Evolutionary conservation across 2,797 vertebrate genomes (phyloP), one percentile per base, ranked within the genome.

Genomic region (Spinus olivaceus): DNA sequence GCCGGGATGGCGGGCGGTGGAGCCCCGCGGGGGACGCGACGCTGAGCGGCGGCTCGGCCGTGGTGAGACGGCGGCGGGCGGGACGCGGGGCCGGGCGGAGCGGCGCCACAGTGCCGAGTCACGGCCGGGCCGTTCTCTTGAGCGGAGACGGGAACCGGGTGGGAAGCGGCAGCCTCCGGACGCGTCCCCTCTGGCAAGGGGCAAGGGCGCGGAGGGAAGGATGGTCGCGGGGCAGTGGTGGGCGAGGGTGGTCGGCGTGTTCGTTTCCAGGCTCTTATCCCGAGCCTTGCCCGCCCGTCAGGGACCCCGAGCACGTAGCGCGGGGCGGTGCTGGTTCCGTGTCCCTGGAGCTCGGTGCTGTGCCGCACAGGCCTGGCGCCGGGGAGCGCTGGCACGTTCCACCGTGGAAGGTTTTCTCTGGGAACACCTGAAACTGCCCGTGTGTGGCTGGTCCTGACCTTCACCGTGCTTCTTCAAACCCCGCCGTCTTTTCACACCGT

Each of bases 401-500:
- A 3, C 9, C 28, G 1, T 3, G n/a, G 5, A 5, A 18, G 60
- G 20, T 33, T 28, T 59, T 33, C 16, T 33, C 28, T 21, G 5
- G 10, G 8, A 42, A 15, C 28, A 30, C 56, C 47, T n/a, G 32
- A 8, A 16, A 6, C 19, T 35, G 60, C 5, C 25, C 9, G 1
- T 30, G n/a, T 50, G 5, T 28, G 51, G 17, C 42, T 12, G 61
- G 14, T 22, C 21, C 22, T 32, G 1, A 19, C 20, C 12, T 23
- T 35, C 14, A 7, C 10, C 9, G 0, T 3, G 8, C 13, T n/a
- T 1, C 14, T 32, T 56, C 20, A 30, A 73, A 9, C 7, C 14
- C 14, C 9, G 24, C 47, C 3, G 0, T 33, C 7, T 59, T 64
- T 46, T 49, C 21, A 5, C 15, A 7, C n/a, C 4, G 0, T 2